Base-by-base conservation (phyloP, 2,797 vertebrate genomes). In the Helostoma temminkii region DNA sequence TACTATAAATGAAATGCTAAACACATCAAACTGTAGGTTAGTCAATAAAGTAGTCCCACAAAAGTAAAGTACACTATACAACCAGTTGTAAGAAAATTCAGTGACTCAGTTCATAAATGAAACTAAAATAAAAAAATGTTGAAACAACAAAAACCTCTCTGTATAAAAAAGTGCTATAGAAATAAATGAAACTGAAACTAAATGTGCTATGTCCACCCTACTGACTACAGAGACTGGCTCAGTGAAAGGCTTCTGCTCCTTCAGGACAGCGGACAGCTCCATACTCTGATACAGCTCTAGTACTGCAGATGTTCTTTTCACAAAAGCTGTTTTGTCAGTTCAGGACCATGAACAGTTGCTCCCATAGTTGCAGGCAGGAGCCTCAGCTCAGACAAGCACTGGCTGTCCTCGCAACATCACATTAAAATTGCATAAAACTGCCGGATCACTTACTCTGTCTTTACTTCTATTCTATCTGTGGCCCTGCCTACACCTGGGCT, bases 301-400 rank as follows among this genome's bases (percentile, higher is more conserved):
- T 28, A 49, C 60, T 49, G 58, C 19, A 22, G 41, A 63, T 53
- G 32, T 52, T 66, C 49, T 63, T 68, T 66, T 69, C 61, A 47
- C 41, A 10, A 43, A 71, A 66, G 58, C 56, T 28, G 42, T 62
- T 74, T 46, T 66, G 76, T 74, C 54, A 65, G 63, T 85, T 89
- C 88, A 91, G 90, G 19, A 89, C 92, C 87, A 82, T 4, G 86
- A 92, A 90, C 67, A 89, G 91, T 78, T 56, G 34, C 86, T 65
- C 49, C 77, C 48, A 36, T 57, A n/a, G 66, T 52, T 6, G 1
- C 76, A 72, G 71, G 74, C 74, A 71, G 49, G 25, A 74, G 43
- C 55, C 50, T 75, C 28, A 41, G 37, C 48, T 32, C 59, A 71
- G 48, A 80, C 36, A 68, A 72, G 58, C 47, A 43, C 76, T 75